Evolutionary conservation across 1,140 invertebrate genomes (phyloP).

Genomic region (Pantala flavescens): DNA sequence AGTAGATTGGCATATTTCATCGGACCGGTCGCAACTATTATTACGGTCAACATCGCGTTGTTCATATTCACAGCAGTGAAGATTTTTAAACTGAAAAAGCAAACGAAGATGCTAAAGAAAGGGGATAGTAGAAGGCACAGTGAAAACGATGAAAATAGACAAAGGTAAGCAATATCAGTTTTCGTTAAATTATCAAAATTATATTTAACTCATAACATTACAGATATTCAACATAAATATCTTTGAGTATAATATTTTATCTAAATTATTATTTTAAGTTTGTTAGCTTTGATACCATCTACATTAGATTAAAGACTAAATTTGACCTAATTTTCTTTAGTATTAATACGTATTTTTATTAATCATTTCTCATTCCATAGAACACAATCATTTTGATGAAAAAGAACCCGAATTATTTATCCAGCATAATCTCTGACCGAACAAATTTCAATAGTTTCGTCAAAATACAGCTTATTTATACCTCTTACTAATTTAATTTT

Average conservation of each 20-base stretch:
- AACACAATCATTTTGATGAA: no score
- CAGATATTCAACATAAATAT: neutral
- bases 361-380: no score
- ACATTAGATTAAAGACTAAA: neutral
- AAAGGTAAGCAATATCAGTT: constrained; percentile 37
- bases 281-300: neutral
- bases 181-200: neutral
- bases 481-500: no score
- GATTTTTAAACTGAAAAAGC: constrained; percentile 47
- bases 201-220: neutral
- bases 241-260: neutral
- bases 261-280: neutral
- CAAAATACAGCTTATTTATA: no score
- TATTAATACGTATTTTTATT: neutral
- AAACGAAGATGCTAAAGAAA: constrained; percentile 46
- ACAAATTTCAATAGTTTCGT: no score
- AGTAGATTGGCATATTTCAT: constrained; percentile 56
- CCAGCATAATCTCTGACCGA: no score
- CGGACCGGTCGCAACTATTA: constrained; percentile 54
- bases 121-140: constrained; percentile 44
- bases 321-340: neutral
- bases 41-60: constrained; percentile 56
- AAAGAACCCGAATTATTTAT: no score
- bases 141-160: constrained; percentile 46
- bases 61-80: constrained; percentile 61